Evolutionary conservation across 2,797 vertebrate genomes (phyloP), one percentile per base, ranked within the genome.

Genomic region (Columba guinea): DNA sequence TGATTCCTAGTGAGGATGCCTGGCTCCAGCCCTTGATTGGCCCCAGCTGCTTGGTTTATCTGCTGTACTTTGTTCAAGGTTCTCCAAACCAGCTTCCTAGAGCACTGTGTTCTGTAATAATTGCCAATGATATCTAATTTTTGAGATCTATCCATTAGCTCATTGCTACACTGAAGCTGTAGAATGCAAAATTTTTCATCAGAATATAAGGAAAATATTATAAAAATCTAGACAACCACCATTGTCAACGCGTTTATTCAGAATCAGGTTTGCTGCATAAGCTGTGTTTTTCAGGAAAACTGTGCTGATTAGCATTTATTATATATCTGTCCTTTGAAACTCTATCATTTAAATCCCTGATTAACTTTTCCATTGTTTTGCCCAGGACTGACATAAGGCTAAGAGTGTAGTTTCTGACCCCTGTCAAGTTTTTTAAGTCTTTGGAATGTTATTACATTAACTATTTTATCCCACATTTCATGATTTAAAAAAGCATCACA

Each of bases 361-460:
- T 93, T 90, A 93, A 77, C 14, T 89, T 93, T 85, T 52, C 62
- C 69, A 87, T 87, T 85, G 75, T 92, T 93, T 83, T 92, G 37
- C 22, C 74, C 14, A 56, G 73, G 41, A 77, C 30, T 73, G 46
- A 22, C 1, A 3, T n/a, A 63, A 79, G 56, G 44, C 48, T 84
- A 41, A 82, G 44, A 35, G 11, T 37, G n/a, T 16, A 16, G 7
- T 59, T 94, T 75, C 39, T 80, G 52, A 80, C 7, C 19, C 74
- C 26, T 15, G 24, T 26, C 56, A 88, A 37, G 3, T 20, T 86
- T 48, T 84, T 67, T 23, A 79, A 73, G 35, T 27, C 75, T 82
- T 82, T 70, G 37, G 22, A 85, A 75, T 7, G 3, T 51, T 56
- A 64, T 53, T 55, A 62, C 27, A 28, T 41, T 69, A 79, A 19